phyloP scores from a whole-genome alignment of 2,888 invertebrate genomes.

The Perithous albicinctus region DNA sequence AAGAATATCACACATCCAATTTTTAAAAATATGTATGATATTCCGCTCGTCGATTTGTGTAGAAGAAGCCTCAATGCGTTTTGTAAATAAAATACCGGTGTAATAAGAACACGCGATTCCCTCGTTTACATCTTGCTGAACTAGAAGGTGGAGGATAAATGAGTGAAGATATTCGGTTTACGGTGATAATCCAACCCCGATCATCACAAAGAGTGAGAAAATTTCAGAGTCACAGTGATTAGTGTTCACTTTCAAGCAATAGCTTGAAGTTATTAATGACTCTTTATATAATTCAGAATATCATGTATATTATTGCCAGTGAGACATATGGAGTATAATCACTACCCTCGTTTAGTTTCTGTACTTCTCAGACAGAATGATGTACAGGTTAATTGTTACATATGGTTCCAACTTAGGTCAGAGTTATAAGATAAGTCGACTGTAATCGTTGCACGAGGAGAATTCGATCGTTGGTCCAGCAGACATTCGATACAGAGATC shows the following conservation, averaged over 20 bases:
- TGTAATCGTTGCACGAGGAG: conserved; percentile 8
- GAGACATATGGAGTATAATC: conserved; percentile 48
- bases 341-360: conserved; percentile 34
- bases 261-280: conserved; percentile 2
- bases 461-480: conserved; percentile 16
- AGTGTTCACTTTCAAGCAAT: conserved; percentile 9
- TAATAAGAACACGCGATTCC: conserved; percentile 46
- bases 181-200: conserved; percentile 45
- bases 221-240: conserved; percentile 40
- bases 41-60: background rate
- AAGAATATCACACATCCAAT: too few relatives aligned
- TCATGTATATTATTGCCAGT: conserved; percentile 30
- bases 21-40: too few relatives aligned
- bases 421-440: conserved; percentile 6
- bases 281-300: conserved; percentile 3
- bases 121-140: conserved; percentile 47
- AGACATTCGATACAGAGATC: conserved; percentile 22
- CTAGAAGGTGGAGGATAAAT: conserved; percentile 14
- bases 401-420: background rate
- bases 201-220: conserved; percentile 5
- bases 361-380: conserved; percentile 20
- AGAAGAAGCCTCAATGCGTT: background rate
- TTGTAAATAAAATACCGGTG: background rate
- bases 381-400: background rate
- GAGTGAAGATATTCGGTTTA: conserved; percentile 36